Conservation (phyloP, 2,797 vertebrate genomes). For the Alca torda region DNA sequence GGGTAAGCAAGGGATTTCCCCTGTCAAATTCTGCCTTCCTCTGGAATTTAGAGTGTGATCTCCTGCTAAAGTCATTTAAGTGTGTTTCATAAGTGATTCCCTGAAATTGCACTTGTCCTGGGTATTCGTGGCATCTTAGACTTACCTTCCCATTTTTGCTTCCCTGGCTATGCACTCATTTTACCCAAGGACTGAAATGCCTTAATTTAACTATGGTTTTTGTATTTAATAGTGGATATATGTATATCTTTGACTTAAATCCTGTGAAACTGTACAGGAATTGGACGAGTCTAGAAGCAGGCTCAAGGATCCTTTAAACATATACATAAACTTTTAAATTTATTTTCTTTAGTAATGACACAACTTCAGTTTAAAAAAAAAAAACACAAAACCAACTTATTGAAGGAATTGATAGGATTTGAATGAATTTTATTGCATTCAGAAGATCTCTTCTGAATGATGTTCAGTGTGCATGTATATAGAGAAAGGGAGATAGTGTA, state of each 20-base stretch:
- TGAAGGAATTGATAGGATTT: background rate
- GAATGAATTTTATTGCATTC: background rate
- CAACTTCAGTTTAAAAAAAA: background rate
- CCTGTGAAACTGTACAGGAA: background rate
- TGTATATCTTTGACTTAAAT: background rate
- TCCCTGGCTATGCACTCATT: background rate
- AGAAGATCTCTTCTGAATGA: background rate
- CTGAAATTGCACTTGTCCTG: accelerated
- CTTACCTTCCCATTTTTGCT: background rate
- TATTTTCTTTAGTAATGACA: background rate
- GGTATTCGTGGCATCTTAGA: background rate
- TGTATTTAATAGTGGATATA: background rate
- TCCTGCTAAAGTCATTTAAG: background rate
- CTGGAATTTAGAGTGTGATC: background rate
- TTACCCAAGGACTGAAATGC: background rate
- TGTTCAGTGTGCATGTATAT: background rate
- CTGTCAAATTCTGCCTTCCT: background rate
- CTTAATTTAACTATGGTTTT: background rate
- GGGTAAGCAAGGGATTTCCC: background rate
- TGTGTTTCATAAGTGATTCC: background rate
- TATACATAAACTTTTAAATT: background rate
- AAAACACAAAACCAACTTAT: background rate
- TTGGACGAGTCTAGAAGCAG: background rate
- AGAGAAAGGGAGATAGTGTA: background rate
- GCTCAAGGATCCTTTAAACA: background rate